Conservation (phyloP, 2,113 vertebrate species). For the Myiozetetes cayanensis region DNA sequence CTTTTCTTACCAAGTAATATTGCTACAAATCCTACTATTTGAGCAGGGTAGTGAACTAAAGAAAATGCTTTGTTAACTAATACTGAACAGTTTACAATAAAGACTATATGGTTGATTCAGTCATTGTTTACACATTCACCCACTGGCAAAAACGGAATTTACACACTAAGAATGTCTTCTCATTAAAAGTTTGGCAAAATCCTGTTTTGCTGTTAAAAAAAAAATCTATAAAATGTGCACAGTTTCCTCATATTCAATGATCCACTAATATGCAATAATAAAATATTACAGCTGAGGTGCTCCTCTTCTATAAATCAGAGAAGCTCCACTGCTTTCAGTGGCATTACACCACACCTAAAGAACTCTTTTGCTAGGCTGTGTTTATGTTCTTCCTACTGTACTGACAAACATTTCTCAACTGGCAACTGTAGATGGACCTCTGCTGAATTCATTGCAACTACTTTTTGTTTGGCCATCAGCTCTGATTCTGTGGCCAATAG, state of each 20-base stretch:
- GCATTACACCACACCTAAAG: not conserved
- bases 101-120: not conserved
- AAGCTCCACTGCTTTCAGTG: not conserved
- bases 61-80: conserved; percentile 2
- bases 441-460: not conserved
- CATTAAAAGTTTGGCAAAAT: conserved; percentile 30
- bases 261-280: not conserved
- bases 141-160: conserved; percentile 27
- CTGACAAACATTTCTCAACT: not conserved
- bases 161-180: not conserved
- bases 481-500: not conserved
- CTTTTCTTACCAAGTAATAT: not conserved
- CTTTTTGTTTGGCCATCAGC: not conserved
- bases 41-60: not conserved
- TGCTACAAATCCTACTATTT: not conserved
- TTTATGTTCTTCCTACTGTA: not conserved
- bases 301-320: conserved; percentile 17
- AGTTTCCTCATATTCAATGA: conserved; percentile 10
- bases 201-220: not conserved
- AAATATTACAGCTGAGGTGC: not conserved
- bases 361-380: not conserved
- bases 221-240: not conserved
- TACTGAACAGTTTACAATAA: conserved; percentile 5
- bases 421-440: not conserved
- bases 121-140: not conserved